Base-by-base conservation (phyloP, 64 coral and sea anemone genomes). In the Pocillopora verrucosa region DNA sequence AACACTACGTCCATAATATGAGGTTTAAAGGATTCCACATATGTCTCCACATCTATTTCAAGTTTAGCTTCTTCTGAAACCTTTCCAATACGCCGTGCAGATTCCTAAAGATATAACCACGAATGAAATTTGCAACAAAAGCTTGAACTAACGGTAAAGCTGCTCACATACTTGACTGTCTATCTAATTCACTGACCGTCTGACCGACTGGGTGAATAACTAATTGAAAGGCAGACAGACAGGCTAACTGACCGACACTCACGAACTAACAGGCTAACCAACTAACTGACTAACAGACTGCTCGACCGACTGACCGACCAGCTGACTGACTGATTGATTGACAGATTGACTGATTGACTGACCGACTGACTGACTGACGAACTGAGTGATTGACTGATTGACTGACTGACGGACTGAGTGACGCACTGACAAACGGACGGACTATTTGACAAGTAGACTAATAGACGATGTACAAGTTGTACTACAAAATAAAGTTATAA, bases 31-130 rank as follows among this genome's bases (percentile, higher is more conserved):
- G 89, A 91, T 34, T 95, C 93, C 19, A 99, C 97, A 17, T 99
- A 99, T 14, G 95, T 94, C n/a, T 99, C 97, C 74, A 99, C 77
- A 57, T 95, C 94, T 12, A 99, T 56, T 4, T 95, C 85, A 72
- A 99, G 91, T 65, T 99, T 99, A 20, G 97, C 97, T 93, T 99
- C 97, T 81, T 99, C 94, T 16, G 97, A 99, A 19, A 99, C 97
- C 86, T 99, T 99, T 63, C 90, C 94, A 75, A 99, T 99, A 61
- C 97, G 97, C 6, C 97, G 97, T 34, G 97, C 97, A 62, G 97
- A 95, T 70, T 99, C 97, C 93, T 95, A 56, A 58, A 61, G 57
- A 16, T 35, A 67, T 19, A 11, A 11, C 67, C 20, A 24, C 11
- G 20, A 10, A 70, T 25, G 0, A 70, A 70, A 26, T 63, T 9